Percentiles rank a stretch among this genome's conserved stretches.
Conservation (phyloP, 2,797 vertebrate species). For the Mormyrops attenuatus region DNA sequence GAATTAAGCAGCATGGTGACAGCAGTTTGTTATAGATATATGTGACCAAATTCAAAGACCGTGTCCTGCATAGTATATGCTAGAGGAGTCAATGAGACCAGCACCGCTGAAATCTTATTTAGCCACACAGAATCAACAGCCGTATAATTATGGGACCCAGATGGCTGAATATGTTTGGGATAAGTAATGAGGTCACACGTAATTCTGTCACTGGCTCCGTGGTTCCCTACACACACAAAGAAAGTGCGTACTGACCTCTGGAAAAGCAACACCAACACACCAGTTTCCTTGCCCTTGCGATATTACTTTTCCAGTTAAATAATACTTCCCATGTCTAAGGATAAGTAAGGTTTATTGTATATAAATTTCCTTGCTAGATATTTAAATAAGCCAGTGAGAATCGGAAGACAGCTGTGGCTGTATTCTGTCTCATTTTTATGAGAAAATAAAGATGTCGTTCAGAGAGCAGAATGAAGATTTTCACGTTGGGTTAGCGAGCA, state of each 20-base stretch:
- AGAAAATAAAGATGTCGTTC: not conserved
- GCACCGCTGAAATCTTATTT: not conserved
- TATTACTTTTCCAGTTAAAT: not conserved
- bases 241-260: not conserved
- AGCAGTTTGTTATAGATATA: not conserved
- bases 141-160: not conserved
- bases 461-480: not conserved
- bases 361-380: not conserved
- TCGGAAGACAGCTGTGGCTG: not conserved
- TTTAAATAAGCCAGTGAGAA: not conserved
- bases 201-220: not conserved
- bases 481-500: not conserved
- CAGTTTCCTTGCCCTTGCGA: not conserved
- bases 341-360: not conserved
- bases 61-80: not conserved
- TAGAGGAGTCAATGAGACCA: not conserved
- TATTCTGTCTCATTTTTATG: not conserved
- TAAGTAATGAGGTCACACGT: not conserved
- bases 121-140: not conserved
- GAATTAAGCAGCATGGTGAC: not conserved
- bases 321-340: not conserved
- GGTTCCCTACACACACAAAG: not conserved
- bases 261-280: not conserved
- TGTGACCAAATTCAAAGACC: not conserved
- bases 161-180: not conserved